Base-by-base conservation (phyloP, 2,888 invertebrate species). In the Chymomyza fuscimana region DNA sequence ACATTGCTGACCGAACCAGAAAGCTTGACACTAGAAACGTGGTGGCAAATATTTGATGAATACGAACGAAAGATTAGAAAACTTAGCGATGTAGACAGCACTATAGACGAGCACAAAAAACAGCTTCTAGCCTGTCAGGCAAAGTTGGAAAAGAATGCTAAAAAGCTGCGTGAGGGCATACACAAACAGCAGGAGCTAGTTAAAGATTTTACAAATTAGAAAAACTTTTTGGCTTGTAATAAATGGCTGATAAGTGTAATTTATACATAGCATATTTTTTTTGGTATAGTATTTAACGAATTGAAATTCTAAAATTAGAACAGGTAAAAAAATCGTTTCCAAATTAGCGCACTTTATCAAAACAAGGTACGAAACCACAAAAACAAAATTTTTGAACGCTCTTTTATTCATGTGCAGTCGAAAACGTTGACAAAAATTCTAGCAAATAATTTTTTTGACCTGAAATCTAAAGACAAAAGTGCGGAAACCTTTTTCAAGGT, bases 1-100 rank as follows among this genome's bases (percentile, higher is more conserved):
- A 69, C 63, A 6, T 61, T 82, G 19, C 74, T 77, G 3, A 82
- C 74, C 0, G 82, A 87, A 2, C 81, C 76, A 1, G 86, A 78
- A 22, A 74, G 76, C 9, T 32, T 88, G n/a, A 50, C 74, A 0
- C 74, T 87, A 1, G 71, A 84, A 0, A 85, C 88, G 0, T 91
- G 92, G 91, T 92, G 92, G 92, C 81, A 87, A 52, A 72, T 86
- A 0, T 92, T 92, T 63, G 91, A 92, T 68, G 86, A 86, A 25
- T 91, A 91, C 63, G 87, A 91, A 2, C 82, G 81, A 12, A 91
- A 91, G 74, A 80, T 90, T 0, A 81, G 88, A 4, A 86, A 89
- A 63, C 73, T 92, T 16, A 81, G 81, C 29, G 76, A 74, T n/a
- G 78, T 91, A 61, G 80, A 87, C 62, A 84, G 65, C 5, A 78